These are phyloP conservation scores for Myodes glareolus DNA, from an alignment of 2,113 vertebrate genomes.

Conservation along the genomic window DNA sequence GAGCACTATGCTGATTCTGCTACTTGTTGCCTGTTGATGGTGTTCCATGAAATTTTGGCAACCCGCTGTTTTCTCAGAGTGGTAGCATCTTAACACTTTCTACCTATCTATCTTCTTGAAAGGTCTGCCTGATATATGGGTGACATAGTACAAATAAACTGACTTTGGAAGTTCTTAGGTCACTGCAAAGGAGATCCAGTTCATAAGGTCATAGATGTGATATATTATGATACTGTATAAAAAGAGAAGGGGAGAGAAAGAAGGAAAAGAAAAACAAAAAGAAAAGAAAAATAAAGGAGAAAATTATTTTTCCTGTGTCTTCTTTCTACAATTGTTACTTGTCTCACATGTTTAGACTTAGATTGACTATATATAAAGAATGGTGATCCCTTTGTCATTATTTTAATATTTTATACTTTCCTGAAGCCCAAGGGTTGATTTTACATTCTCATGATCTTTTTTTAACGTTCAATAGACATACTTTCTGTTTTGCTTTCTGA, in stretches of 20 bases:
- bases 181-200: not conserved
- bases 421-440: not conserved
- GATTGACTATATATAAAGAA: not conserved
- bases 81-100: not conserved
- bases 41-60: slow-evolving; percentile 35
- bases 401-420: not conserved
- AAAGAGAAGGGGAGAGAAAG: no score
- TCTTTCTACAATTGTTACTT: slow-evolving; percentile 7
- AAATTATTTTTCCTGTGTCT: not conserved
- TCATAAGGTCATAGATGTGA: slow-evolving; percentile 28
- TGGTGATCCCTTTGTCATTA: not conserved
- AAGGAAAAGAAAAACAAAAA: not conserved
- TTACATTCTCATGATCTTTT: not conserved
- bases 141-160: slow-evolving; percentile 60
- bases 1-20: not conserved
- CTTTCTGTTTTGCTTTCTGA: not conserved
- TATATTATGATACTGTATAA: not conserved
- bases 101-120: slow-evolving; percentile 67
- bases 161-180: slow-evolving; percentile 36
- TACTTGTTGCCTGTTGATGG: not conserved
- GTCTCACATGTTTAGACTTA: slow-evolving; percentile 43
- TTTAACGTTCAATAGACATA: not conserved
- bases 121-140: slow-evolving; percentile 10
- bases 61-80: slow-evolving; percentile 23
- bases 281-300: not conserved